phyloP scores from a whole-genome alignment of 2,888 invertebrate genomes.

The Drosophila testacea region DNA sequence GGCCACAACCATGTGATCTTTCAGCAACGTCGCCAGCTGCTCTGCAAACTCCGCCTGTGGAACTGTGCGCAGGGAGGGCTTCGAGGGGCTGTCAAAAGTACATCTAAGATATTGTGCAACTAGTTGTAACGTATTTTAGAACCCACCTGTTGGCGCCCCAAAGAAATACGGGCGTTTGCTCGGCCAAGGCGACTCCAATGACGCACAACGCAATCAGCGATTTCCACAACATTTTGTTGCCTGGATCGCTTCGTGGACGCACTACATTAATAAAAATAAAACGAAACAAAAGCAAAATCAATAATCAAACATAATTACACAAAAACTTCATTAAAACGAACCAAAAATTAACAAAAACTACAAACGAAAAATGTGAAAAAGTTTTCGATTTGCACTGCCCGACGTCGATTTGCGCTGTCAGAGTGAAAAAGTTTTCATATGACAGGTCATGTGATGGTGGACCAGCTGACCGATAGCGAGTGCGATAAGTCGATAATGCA shows the following conservation, averaged over 20 bases:
- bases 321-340: constrained; percentile 56
- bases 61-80: constrained; percentile 76
- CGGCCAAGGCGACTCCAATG: constrained; percentile 79
- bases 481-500: constrained; percentile 31
- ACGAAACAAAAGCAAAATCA: constrained; percentile 54
- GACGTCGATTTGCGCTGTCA: constrained; percentile 78
- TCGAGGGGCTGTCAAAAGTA: constrained; percentile 58
- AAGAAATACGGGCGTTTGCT: constrained; percentile 87
- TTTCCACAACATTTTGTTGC: constrained; percentile 76
- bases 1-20: constrained; percentile 85
- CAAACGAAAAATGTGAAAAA: constrained; percentile 71
- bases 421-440: constrained; percentile 83
- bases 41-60: constrained; percentile 74
- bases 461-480: constrained; percentile 55
- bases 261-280: constrained; percentile 54
- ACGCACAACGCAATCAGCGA: constrained; percentile 79
- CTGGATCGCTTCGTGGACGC: constrained; percentile 48
- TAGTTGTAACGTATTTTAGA: constrained; percentile 4
- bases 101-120: constrained; percentile 7
- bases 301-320: constrained; percentile 46
- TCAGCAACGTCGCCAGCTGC: constrained; percentile 59
- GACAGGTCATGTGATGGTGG: constrained; percentile 84
- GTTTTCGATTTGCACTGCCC: constrained; percentile 63
- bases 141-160: constrained; percentile 86
- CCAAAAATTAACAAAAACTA: constrained; percentile 74